Evolutionary conservation across 2,797 vertebrate species (phyloP).

Genomic region (Cyprinella venusta): DNA sequence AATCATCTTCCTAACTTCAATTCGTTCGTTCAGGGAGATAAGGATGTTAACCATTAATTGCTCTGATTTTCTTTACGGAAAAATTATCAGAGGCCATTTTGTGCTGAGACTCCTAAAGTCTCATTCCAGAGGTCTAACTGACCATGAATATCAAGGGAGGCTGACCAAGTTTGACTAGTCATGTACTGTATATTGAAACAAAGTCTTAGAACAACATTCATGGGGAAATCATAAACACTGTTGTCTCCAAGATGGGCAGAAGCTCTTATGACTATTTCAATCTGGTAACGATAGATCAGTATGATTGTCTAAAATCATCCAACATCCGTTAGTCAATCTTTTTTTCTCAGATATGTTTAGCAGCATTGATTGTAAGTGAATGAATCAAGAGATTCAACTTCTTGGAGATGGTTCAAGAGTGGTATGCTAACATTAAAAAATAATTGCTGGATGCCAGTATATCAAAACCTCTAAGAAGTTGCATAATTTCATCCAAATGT

Average conservation of each 20-base stretch:
- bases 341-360: neutral
- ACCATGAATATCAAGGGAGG: slow-evolving; percentile 20
- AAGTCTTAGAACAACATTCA: neutral
- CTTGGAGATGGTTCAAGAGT: neutral
- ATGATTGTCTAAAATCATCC: neutral
- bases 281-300: neutral
- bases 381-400: neutral
- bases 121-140: slow-evolving; percentile 45
- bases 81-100: neutral
- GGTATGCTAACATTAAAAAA: neutral
- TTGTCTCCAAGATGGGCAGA: slow-evolving; percentile 15
- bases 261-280: neutral
- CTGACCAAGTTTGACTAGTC: neutral
- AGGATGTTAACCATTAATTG: slow-evolving; percentile 46
- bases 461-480: neutral
- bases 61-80: neutral
- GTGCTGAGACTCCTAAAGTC: neutral
- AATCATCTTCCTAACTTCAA: slow-evolving; percentile 24
- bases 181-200: slow-evolving; percentile 27
- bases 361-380: neutral
- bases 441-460: neutral
- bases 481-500: slow-evolving; percentile 13
- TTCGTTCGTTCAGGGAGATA: slow-evolving; percentile 18
- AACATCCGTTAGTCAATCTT: neutral
- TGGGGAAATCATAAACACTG: neutral